phyloP scores from a whole-genome alignment of 2,113 vertebrate species.

The Aldabrachelys gigantea region DNA sequence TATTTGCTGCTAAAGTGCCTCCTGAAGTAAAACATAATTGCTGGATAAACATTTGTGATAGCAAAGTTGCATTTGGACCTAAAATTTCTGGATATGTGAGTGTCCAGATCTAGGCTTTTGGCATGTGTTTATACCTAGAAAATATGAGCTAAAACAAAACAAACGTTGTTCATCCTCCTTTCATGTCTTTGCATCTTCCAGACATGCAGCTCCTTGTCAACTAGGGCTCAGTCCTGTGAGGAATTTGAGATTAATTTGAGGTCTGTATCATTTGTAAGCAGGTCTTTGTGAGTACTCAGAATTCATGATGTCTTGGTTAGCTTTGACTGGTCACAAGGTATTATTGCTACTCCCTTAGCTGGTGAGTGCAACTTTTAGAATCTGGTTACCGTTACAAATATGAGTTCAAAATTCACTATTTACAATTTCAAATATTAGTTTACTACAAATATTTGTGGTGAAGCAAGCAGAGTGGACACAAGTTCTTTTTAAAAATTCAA shows the following conservation, averaged over 20 bases:
- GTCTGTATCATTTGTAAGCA: background rate
- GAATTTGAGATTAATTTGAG: background rate
- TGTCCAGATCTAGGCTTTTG: background rate
- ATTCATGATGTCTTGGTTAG: background rate
- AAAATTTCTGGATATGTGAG: background rate
- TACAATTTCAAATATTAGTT: background rate
- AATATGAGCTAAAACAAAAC: background rate
- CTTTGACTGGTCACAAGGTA: background rate
- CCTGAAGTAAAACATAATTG: background rate
- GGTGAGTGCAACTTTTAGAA: accelerated
- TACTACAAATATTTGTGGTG: background rate
- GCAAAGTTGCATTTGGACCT: background rate
- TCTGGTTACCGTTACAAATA: background rate
- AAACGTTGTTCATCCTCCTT: background rate
- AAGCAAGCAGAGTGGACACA: background rate
- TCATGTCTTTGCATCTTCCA: background rate
- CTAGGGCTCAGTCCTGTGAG: background rate
- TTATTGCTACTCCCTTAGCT: background rate
- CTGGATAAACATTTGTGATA: background rate
- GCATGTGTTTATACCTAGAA: background rate
- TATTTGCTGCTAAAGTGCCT: background rate
- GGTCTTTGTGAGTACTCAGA: background rate
- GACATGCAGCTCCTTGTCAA: background rate
- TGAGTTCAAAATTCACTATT: background rate
- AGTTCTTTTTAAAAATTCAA: background rate